phyloP scores from a whole-genome alignment of 2,113 vertebrate species.

The Spermophilus dauricus region DNA sequence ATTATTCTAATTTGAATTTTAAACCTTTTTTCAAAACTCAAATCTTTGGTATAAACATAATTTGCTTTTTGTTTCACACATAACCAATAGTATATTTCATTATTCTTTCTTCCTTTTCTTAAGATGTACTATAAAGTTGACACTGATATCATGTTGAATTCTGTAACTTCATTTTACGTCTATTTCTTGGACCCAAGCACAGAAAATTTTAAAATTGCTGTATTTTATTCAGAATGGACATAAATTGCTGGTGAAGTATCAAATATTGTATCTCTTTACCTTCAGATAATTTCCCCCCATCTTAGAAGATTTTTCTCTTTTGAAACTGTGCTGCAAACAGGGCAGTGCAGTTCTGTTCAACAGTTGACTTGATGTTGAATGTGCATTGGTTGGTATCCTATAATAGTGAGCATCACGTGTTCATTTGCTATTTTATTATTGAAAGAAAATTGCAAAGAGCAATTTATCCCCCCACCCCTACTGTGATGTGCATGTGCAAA shows the following conservation, averaged over 20 bases:
- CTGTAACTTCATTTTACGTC: conserved; percentile 29
- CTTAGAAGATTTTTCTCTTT: conserved; percentile 33
- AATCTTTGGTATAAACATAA: conserved; percentile 23
- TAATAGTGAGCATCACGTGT: conserved; percentile 51
- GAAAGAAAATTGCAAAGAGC: conserved; percentile 66
- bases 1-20: conserved; percentile 56
- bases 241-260: not conserved
- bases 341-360: not conserved
- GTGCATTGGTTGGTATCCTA: conserved; percentile 3
- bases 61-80: conserved; percentile 57
- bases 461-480: conserved; percentile 9
- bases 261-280: not conserved
- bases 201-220: conserved; percentile 24
- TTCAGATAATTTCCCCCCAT: not conserved
- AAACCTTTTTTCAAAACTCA: conserved; percentile 56
- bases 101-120: not conserved
- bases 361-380: not conserved
- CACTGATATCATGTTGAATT: not conserved
- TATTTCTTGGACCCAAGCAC: conserved; percentile 43
- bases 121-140: not conserved
- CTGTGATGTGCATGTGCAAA: conserved; percentile 74
- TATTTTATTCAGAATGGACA: conserved; percentile 46
- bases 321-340: conserved; percentile 40
- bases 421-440: conserved; percentile 72
- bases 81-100: not conserved